Evolutionary conservation across 2,888 invertebrate species (phyloP).

Genomic region (Tetranychus piercei): DNA sequence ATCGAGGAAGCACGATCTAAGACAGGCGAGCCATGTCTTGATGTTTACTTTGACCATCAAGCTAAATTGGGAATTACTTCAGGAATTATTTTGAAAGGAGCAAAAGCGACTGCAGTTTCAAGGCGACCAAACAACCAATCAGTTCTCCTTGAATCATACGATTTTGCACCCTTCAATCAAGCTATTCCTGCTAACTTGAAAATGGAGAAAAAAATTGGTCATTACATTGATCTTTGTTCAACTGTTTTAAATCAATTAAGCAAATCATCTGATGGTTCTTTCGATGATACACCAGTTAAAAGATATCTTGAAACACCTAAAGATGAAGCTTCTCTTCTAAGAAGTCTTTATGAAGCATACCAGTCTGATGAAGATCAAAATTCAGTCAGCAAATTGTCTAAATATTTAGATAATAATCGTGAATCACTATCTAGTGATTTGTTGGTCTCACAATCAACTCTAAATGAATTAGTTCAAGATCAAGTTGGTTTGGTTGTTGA

Average conservation of each 20-base stretch:
- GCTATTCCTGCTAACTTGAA: not conserved
- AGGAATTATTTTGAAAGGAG: conserved; percentile 6
- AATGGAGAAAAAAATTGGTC: not conserved
- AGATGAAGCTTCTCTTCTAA: not conserved
- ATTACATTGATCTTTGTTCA: not conserved
- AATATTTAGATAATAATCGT: not conserved
- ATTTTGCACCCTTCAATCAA: not conserved
- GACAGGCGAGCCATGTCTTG: not conserved
- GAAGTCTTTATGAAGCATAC: not conserved
- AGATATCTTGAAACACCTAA: not conserved
- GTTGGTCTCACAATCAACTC: not conserved
- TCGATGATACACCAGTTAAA: not conserved
- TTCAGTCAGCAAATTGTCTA: not conserved
- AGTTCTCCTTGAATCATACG: not conserved
- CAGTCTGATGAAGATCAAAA: not conserved
- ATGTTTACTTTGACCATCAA: conserved; percentile 9
- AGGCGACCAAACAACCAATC: conserved; percentile 5
- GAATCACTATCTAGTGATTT: not conserved
- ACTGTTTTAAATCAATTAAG: not conserved
- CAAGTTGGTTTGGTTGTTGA: conserved; percentile 3
- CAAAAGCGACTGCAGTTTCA: not conserved
- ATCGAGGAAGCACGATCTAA: not conserved
- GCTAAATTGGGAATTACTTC: not conserved
- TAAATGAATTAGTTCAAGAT: not conserved
- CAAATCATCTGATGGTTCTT: not conserved